phyloP scores from a whole-genome alignment of 1,140 invertebrate genomes.

The Ptiloglossa arizonensis region DNA sequence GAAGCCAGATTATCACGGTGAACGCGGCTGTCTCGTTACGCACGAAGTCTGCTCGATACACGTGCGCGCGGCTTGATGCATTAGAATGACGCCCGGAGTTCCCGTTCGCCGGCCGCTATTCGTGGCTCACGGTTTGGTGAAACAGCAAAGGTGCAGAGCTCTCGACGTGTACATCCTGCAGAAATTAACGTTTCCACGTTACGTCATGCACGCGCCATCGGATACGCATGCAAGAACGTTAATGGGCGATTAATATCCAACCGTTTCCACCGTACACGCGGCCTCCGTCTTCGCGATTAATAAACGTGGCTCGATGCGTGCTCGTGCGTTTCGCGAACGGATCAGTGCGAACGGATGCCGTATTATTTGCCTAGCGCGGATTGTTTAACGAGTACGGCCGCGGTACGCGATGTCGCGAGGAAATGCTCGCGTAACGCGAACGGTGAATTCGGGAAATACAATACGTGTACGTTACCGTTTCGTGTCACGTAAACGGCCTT shows the following conservation, averaged over 20 bases:
- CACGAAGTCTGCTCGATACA: constrained; percentile 53
- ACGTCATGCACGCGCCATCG: constrained; percentile 44
- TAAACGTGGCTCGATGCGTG: neutral
- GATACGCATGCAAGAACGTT: constrained; percentile 48
- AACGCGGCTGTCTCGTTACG: constrained; percentile 62
- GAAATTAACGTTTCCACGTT: constrained; percentile 61
- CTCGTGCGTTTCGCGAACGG: neutral
- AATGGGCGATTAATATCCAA: constrained; percentile 49
- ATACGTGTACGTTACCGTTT: too few relatives aligned
- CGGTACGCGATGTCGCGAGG: too few relatives aligned
- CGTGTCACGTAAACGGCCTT: too few relatives aligned
- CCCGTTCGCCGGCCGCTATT: constrained; percentile 36
- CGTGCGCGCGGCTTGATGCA: constrained; percentile 60
- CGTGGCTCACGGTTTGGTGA: constrained; percentile 38
- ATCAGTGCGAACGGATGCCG: too few relatives aligned
- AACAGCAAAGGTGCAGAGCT: constrained; percentile 60
- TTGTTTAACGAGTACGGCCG: too few relatives aligned
- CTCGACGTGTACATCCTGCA: constrained; percentile 39
- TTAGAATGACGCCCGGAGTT: constrained; percentile 53
- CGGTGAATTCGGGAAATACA: too few relatives aligned
- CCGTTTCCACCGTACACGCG: neutral
- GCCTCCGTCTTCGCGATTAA: constrained; percentile 1
- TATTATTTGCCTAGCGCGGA: too few relatives aligned
- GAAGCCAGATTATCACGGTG: constrained; percentile 58
- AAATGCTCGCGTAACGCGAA: too few relatives aligned